Conservation (phyloP, 2,888 invertebrate genomes). For the Lasioglossum zephyrum region DNA sequence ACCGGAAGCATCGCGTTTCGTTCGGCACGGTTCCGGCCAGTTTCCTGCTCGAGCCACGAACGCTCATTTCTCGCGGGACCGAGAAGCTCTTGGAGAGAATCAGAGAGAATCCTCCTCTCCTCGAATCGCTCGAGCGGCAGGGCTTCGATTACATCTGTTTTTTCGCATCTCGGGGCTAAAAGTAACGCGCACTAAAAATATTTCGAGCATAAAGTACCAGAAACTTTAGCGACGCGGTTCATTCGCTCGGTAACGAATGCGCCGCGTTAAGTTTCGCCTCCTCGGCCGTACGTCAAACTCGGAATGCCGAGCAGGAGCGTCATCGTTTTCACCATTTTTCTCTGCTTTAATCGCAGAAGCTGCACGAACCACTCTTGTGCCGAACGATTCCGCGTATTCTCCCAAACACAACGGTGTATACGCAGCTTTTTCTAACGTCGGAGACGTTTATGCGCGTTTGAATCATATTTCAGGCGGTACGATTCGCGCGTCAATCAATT, state of each 20-base stretch:
- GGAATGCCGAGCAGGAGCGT: constrained; percentile 1
- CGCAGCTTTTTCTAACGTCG: not conserved
- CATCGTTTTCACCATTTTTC: not conserved
- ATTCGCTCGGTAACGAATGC: constrained; percentile 37
- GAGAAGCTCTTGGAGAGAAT: not conserved
- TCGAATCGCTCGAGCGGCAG: not conserved
- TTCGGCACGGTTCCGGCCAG: not conserved
- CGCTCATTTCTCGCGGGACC: not conserved
- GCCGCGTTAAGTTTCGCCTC: constrained; percentile 11
- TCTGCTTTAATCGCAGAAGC: not conserved
- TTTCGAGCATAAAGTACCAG: constrained; percentile 72
- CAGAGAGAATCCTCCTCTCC: not conserved
- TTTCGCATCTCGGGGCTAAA: constrained; percentile 74
- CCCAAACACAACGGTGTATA: not conserved
- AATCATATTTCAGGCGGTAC: not conserved
- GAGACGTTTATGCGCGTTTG: not conserved
- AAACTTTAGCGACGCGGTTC: constrained; percentile 53
- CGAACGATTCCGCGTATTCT: not conserved
- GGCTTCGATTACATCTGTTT: constrained; percentile 61
- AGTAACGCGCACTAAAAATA: constrained; percentile 78
- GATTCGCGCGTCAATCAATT: not conserved
- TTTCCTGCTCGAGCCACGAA: not conserved
- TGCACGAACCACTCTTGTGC: not conserved
- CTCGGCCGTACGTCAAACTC: constrained; percentile 24
- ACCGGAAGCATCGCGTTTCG: not conserved